phyloP scores from a whole-genome alignment of 2,113 vertebrate genomes.

The Mustelus asterias region DNA sequence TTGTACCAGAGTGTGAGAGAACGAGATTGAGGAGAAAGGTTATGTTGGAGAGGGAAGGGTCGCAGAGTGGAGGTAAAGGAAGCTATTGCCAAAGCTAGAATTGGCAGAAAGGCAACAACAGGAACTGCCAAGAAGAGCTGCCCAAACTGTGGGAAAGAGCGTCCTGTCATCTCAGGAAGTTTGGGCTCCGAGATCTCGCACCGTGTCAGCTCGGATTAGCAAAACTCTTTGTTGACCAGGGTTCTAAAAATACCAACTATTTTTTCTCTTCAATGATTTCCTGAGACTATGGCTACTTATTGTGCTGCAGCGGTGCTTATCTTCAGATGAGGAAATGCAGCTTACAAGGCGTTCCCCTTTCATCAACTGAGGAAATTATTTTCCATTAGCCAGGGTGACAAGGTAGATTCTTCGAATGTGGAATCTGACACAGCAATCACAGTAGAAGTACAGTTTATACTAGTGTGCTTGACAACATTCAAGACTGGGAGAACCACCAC shows the following conservation, averaged over 20 bases:
- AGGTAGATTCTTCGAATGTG: neutral
- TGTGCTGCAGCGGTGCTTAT: neutral
- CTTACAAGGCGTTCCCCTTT: neutral
- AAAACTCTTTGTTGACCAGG: neutral
- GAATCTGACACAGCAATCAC: neutral
- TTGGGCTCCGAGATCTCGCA: neutral
- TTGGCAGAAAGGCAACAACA: neutral
- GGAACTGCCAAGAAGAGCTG: neutral
- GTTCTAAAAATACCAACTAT: slow-evolving; percentile 18
- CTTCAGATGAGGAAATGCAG: neutral
- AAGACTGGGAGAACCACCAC: neutral
- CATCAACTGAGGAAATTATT: neutral
- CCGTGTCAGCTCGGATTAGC: neutral
- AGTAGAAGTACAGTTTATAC: neutral
- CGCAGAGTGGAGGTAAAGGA: neutral
- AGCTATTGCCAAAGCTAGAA: neutral
- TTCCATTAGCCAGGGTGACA: neutral
- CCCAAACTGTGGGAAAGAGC: neutral
- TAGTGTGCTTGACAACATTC: neutral
- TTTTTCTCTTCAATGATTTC: neutral
- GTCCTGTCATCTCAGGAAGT: neutral
- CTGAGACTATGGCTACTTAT: neutral
- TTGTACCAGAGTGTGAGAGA: neutral
- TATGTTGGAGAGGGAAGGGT: neutral
- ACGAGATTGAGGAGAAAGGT: neutral